Evolutionary conservation across 2,888 invertebrate genomes (phyloP), one percentile per base, ranked within the genome.

Genomic region (Pterobdella sp.): DNA sequence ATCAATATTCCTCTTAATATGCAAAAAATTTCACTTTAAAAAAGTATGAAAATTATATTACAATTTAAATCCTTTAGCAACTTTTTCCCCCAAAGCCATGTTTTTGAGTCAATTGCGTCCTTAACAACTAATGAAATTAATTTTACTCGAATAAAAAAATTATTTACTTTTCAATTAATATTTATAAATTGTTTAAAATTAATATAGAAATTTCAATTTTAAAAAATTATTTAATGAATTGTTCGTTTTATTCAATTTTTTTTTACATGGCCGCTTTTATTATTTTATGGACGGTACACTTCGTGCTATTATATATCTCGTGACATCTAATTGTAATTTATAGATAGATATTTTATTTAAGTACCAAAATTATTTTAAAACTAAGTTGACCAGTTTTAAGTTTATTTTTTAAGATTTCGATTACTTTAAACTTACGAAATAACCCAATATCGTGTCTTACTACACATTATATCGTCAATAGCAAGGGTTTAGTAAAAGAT

Each of bases 261-360:
- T 56, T 56, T 4, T 26, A 26, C 60, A 56, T 56, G 60, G 60
- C 60, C 60, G 60, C 4, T 56, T 56, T 56, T 56, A 56, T 56
- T 56, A 56, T 56, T 22, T 56, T 56, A 22, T 56, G 60, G 60
- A 56, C 60, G 60, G 26, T 56, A 56, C 26, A 56, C n/a, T 56
- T 56, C 60, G 60, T 56, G 60, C 60, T 56, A 26, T 26, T 56
- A n/a, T 56, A 56, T 56, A 56, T 56, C 60, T 56, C 60, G 60
- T 56, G 60, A 56, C 60, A 56, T 56, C 60, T 56, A 56, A 56
- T n/a, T 56, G 14, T 56, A 18, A 56, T 56, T 56, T 56, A 56
- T 56, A 56, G 26, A 56, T 56, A 56, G n/a, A 7, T 22, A 56
- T 56, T 56, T 56, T 56, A 56, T 56, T 56, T 26, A 56, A 26